Base-by-base conservation (phyloP, 2,113 vertebrate species). In the Anolis carolinensis region DNA sequence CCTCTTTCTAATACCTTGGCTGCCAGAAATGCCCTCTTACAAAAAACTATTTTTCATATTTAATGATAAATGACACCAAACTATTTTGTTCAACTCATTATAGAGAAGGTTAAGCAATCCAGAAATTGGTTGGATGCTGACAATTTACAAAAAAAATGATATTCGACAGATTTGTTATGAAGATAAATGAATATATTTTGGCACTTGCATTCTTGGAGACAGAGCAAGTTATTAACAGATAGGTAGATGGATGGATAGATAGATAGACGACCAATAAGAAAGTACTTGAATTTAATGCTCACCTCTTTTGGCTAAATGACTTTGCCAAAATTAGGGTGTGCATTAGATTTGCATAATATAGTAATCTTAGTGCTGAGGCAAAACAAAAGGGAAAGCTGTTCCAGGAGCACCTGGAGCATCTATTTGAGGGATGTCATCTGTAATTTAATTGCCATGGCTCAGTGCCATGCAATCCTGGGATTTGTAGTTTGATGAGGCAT, bases 121-220 rank as follows among this genome's bases (percentile, higher is more conserved):
- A 32, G 9, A 52, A 50, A 32, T 50, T 32, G n/a, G n/a, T 23
- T 82, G 59, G 5, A 4, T 71, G 30, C 21, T 32, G 44, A 3
- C 32, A 68, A 82, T 71, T 16, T 76, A 18, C 16, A 67, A 67
- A 67, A 44, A 62, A 68, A 9, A 48, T n/a, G 6, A 44, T 36
- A n/a, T n/a, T n/a, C n/a, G 48, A 52, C 48, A 82, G 81, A 52
- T 82, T 82, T 82, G 48, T 72, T 82, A 21, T 82, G 50, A 82
- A 48, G 10, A 52, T 55, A 71, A 82, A 71, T 68, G 25, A 34
- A 67, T 63, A 77, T 76, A 48, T 68, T 50, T 50, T n/a, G 32
- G 18, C n/a, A 44, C 10, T 9, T 32, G 7, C 4, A 14, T 76
- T 84, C 18, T 59, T 76, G 7, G 44, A 50, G 44, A 68, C 18